Conservation (phyloP, 1,140 invertebrate genomes). For the Phenacoccus solenopsis region DNA sequence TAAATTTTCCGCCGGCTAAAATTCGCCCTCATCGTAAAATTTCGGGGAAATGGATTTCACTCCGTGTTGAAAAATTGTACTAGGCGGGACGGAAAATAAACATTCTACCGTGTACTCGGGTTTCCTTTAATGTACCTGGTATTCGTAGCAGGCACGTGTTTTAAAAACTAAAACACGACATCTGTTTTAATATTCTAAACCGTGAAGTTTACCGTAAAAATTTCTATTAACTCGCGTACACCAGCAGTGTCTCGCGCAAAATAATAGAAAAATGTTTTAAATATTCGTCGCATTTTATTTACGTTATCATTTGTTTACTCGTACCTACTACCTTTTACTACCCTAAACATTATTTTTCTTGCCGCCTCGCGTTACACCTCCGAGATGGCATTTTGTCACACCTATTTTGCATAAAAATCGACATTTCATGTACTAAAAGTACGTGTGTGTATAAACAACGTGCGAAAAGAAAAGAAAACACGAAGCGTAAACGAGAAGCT, state of each 20-base stretch:
- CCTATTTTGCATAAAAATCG: background rate
- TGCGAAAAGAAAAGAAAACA: no score
- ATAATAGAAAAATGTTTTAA: background rate
- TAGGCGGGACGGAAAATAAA: background rate
- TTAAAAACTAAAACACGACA: background rate
- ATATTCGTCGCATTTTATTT: constrained; percentile 2
- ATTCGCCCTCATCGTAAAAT: background rate
- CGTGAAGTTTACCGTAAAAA: background rate
- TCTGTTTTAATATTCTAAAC: background rate
- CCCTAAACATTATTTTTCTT: no score
- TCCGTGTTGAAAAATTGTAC: background rate
- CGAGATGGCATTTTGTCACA: background rate
- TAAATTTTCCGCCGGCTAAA: background rate
- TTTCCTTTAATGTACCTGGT: background rate
- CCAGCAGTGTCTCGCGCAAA: background rate
- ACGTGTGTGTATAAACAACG: no score
- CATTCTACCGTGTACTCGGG: background rate
- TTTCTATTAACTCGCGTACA: background rate
- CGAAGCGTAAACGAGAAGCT: background rate
- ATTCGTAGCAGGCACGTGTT: background rate
- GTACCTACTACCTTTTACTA: background rate
- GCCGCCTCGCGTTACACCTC: no score
- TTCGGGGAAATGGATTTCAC: background rate
- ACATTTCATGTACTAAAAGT: background rate
- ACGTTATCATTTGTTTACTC: background rate